Conservation (phyloP, 1,140 invertebrate species). For the Drosophila malerkotliana region DNA sequence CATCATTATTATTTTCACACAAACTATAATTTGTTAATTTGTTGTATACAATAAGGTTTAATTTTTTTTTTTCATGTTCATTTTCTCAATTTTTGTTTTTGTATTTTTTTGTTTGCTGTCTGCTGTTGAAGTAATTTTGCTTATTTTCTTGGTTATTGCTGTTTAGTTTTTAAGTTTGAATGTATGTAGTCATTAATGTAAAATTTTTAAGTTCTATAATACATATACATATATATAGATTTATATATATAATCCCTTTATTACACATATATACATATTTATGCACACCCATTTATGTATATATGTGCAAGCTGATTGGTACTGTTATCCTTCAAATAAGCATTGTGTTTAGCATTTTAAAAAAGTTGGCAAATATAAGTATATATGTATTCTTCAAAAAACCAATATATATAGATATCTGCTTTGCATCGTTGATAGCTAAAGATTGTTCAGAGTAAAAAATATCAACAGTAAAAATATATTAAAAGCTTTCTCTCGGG, state of each 20-base stretch:
- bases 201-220: conserved; percentile 56
- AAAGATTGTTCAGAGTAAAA: conserved; percentile 4
- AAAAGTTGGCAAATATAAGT: conserved; percentile 34
- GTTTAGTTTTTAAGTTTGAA: conserved; percentile 53
- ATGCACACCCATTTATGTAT: conserved; percentile 4
- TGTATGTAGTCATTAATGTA: conserved; percentile 81
- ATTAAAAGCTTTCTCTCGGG: conserved; percentile 3
- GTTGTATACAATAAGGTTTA: conserved; percentile 71
- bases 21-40: conserved; percentile 72
- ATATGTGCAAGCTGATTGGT: conserved; percentile 21
- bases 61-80: conserved; percentile 78
- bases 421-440: conserved; percentile 12
- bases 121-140: conserved; percentile 51
- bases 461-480: conserved; percentile 12
- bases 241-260: conserved; percentile 21
- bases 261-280: conserved; percentile 11
- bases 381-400: conserved; percentile 22
- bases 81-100: conserved; percentile 74
- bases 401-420: conserved; percentile 17
- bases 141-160: conserved; percentile 42
- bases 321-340: conserved; percentile 32
- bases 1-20: conserved; percentile 33
- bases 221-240: conserved; percentile 47
- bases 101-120: conserved; percentile 32
- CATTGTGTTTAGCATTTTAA: conserved; percentile 36